These are phyloP conservation scores for Corvus cornix DNA, from an alignment of 2,113 vertebrate genomes.

Conservation along the genomic window DNA sequence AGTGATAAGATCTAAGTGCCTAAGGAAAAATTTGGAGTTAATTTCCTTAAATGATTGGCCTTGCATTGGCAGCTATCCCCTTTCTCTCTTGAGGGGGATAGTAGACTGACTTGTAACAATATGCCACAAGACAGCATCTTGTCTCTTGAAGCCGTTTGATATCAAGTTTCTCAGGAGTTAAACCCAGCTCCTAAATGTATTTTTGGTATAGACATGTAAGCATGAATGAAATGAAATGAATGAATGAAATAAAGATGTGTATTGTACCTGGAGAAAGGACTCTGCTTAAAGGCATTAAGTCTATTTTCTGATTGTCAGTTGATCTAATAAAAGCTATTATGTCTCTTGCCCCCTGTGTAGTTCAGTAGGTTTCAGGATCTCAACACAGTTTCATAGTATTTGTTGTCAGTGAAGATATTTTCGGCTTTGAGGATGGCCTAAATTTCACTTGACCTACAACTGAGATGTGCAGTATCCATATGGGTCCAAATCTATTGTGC, in stretches of 20 bases:
- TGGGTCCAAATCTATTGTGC: background rate
- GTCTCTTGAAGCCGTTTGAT: background rate
- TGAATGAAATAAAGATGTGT: background rate
- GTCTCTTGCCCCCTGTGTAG: background rate
- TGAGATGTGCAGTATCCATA: background rate
- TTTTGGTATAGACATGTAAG: background rate
- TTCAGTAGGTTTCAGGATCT: background rate
- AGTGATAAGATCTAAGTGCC: background rate
- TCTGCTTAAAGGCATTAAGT: background rate
- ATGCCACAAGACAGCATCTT: background rate
- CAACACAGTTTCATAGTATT: background rate
- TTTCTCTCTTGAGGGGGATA: background rate
- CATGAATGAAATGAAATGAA: background rate
- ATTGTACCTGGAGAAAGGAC: background rate
- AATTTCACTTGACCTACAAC: conserved; percentile 11
- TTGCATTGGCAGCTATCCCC: background rate
- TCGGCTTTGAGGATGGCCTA: background rate
- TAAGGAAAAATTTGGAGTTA: background rate
- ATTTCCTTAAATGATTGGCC: background rate
- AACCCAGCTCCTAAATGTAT: background rate
- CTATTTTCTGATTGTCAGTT: background rate
- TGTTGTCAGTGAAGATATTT: background rate
- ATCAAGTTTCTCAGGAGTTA: background rate
- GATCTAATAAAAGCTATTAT: background rate
- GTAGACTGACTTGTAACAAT: background rate